phyloP scores from a whole-genome alignment of 1,140 invertebrate genomes.

The Dinoponera quadriceps region DNA sequence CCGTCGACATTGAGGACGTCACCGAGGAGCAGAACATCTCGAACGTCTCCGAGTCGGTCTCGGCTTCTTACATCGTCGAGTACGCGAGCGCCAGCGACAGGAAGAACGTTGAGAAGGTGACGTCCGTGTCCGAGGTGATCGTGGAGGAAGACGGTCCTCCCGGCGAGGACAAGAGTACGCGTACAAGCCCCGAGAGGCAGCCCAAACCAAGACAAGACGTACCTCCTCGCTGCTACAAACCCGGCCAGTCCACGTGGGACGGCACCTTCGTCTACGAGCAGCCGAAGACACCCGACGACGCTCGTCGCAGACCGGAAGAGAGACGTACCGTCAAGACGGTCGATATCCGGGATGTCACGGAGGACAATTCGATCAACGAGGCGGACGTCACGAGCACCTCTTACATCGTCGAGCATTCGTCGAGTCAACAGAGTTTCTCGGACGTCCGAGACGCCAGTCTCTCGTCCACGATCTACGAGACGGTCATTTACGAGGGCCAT shows the following conservation, averaged over 20 bases:
- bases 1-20: conserved; percentile 70
- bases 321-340: conserved; percentile 42
- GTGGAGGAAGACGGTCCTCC: conserved; percentile 59
- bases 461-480: conserved; percentile 57
- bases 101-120: conserved; percentile 69
- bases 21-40: conserved; percentile 66
- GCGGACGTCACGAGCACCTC: conserved; percentile 76
- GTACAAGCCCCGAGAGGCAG: conserved; percentile 25
- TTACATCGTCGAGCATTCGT: conserved; percentile 80
- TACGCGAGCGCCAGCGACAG: conserved; percentile 63
- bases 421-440: conserved; percentile 74
- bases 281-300: conserved; percentile 28
- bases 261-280: conserved; percentile 73
- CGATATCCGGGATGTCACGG: conserved; percentile 79
- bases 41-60: conserved; percentile 49
- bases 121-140: conserved; percentile 63
- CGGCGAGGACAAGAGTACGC: neutral
- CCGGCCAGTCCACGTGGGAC: conserved; percentile 78
- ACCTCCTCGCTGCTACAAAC: conserved; percentile 62
- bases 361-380: conserved; percentile 81
- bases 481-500: conserved; percentile 54
- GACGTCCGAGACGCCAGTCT: conserved; percentile 65
- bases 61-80: conserved; percentile 68
- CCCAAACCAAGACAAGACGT: neutral
- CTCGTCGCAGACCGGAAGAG: conserved; percentile 4